Percentiles rank a stretch among this genome's conserved stretches.
Conservation (phyloP, 2,797 vertebrate species). For the Eulemur rubriventer region DNA sequence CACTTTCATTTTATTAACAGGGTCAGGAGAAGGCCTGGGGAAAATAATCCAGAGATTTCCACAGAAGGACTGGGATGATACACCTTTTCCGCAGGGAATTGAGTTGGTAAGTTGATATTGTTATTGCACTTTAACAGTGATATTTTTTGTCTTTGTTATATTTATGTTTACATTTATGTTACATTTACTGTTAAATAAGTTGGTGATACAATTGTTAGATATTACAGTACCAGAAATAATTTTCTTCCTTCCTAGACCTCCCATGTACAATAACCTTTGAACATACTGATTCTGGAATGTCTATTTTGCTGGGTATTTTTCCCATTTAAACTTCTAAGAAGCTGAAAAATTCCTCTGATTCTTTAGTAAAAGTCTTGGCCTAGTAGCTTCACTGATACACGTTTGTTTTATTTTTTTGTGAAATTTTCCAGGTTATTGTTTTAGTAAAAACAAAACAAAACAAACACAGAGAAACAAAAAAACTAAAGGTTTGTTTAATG, state of each 20-base stretch:
- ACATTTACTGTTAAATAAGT: constrained; percentile 39
- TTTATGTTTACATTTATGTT: constrained; percentile 33
- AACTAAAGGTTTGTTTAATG: constrained; percentile 38
- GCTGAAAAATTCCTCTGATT: constrained; percentile 29
- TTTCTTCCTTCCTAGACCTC: neutral
- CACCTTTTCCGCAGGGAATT: constrained; percentile 98
- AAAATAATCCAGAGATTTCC: constrained; percentile 99
- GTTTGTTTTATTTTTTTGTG: neutral
- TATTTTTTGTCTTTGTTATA: constrained; percentile 36
- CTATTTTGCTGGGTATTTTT: constrained; percentile 2
- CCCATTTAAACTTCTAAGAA: constrained; percentile 8
- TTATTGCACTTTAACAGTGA: constrained; percentile 28
- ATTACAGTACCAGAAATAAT: constrained; percentile 25
- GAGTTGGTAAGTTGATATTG: constrained; percentile 93
- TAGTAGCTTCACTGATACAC: neutral
- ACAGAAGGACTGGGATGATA: constrained; percentile 97
- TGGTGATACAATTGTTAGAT: constrained; percentile 17
- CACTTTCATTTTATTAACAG: constrained; percentile 83
- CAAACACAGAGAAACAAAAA: neutral
- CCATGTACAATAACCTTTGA: neutral
- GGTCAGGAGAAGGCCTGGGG: constrained; percentile 94
- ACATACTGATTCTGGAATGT: constrained; percentile 25
- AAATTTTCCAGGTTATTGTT: constrained; percentile 20
- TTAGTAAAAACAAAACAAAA: constrained; percentile 37
- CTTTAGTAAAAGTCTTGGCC: neutral